These are phyloP conservation scores for Astyanax mexicanus DNA, from an alignment of 2,797 vertebrate genomes.

Conservation along the genomic window DNA sequence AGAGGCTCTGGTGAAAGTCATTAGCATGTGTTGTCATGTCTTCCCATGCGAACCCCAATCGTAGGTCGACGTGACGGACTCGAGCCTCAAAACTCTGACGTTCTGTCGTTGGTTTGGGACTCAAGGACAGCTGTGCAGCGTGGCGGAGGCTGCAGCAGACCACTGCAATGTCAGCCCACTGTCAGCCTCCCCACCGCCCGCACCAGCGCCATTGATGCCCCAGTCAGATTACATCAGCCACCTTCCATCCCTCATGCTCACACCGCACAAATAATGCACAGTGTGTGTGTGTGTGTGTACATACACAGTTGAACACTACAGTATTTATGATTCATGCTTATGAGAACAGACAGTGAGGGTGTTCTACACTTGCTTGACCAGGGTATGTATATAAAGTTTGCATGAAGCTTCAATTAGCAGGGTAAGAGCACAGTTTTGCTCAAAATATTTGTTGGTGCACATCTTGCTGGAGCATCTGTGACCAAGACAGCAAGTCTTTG, in stretches of 20 bases:
- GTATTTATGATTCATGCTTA: conserved; percentile 29
- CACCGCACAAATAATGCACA: conserved; percentile 27
- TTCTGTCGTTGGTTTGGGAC: conserved; percentile 43
- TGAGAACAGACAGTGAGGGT: conserved; percentile 34
- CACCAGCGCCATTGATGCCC: conserved; percentile 38
- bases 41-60: conserved; percentile 28
- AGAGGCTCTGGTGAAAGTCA: conserved; percentile 51
- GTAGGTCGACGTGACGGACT: conserved; percentile 51
- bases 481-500: too few species aligned
- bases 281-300: background rate
- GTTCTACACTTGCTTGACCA: conserved; percentile 11
- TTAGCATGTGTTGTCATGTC: conserved; percentile 54
- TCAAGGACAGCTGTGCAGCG: conserved; percentile 40
- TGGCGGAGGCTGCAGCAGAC: conserved; percentile 49
- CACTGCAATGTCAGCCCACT: conserved; percentile 49
- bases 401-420: too few species aligned
- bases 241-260: conserved; percentile 17
- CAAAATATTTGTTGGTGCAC: too few species aligned
- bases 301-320: conserved; percentile 32
- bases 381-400: conserved; percentile 29
- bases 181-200: conserved; percentile 45
- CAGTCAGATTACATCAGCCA: conserved; percentile 49
- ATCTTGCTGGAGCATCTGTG: too few species aligned
- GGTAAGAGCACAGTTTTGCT: too few species aligned
- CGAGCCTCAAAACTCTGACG: conserved; percentile 19